Evolutionary conservation across 2,888 invertebrate genomes (phyloP).

Genomic region (Tigriopus californicus): DNA sequence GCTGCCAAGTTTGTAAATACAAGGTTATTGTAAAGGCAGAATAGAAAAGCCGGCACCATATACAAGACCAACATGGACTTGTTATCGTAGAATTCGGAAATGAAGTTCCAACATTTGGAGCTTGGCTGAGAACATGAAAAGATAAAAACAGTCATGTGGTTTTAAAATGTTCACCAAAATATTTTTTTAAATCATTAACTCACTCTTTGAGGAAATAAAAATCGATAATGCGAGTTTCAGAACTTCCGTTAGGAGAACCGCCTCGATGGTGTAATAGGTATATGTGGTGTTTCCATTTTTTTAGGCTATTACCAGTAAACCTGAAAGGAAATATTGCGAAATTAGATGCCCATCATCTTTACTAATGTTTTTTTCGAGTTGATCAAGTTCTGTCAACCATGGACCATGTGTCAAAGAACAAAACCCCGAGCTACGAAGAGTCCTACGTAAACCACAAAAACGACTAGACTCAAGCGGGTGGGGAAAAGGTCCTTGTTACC

Average conservation of each 20-base stretch:
- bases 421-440: constrained; percentile 87
- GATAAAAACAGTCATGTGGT: background rate
- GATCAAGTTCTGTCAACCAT: too few relatives aligned
- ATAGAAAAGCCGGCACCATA: constrained; percentile 72
- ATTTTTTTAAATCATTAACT: too few relatives aligned
- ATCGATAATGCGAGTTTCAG: constrained; percentile 57
- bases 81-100: background rate
- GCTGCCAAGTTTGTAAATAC: constrained; percentile 71
- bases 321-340: too few relatives aligned
- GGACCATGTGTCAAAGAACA: too few relatives aligned
- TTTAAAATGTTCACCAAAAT: constrained; percentile 15
- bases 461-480: constrained; percentile 52
- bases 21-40: constrained; percentile 85
- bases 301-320: constrained; percentile 74
- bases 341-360: too few relatives aligned
- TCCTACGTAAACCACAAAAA: constrained; percentile 66
- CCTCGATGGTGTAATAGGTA: constrained; percentile 67
- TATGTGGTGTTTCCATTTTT: constrained; percentile 61
- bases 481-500: constrained; percentile 51
- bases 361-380: background rate
- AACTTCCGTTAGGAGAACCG: constrained; percentile 69
- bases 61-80: constrained; percentile 48
- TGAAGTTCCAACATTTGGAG: too few relatives aligned
- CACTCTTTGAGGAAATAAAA: constrained; percentile 36
- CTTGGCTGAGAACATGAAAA: too few relatives aligned